Base-by-base conservation (phyloP, 2,888 invertebrate species). In the Gryllus longicercus region DNA sequence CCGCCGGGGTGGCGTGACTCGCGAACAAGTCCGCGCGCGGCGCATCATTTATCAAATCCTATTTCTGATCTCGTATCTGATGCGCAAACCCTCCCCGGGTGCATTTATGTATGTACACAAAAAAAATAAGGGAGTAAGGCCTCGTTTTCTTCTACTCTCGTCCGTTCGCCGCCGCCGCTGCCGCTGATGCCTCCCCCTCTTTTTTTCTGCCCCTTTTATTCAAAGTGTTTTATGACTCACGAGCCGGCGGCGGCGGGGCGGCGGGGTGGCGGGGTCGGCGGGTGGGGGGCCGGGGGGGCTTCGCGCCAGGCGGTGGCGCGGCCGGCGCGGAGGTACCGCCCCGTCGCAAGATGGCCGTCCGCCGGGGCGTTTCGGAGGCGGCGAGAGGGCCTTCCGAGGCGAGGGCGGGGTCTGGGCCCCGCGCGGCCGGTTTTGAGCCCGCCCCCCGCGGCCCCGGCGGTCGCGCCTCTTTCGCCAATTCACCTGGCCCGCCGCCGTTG, bases 21-120 rank as follows among this genome's bases (percentile, higher is more conserved):
- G 63, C 16, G 14, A 63, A 63, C 63, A 63, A 63, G 63, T 63
- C 63, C 63, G n/a, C 63, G 63, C 14, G 16, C 16, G 63, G 14
- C 63, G 63, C 63, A 63, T 63, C 63, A 63, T 63, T 63, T 63
- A 63, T 63, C 63, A 63, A 63, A 63, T 63, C n/a, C 63, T 63
- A 63, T 63, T 63, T 63, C 63, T 63, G 63, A 63, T 63, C 63
- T n/a, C 63, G 63, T 63, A 63, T 63, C 63, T 63, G 63, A 63
- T 63, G 63, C 63, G 63, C 63, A 0, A 63, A 63, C n/a, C n/a
- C 63, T 63, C 63, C n/a, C n/a, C 16, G 63, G 8, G 63, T 18
- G 63, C 63, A 14, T 63, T 63, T 63, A 63, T 63, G 63, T n/a
- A 63, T 63, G 63, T 63, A 63, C 63, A 63, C 63, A 63, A 14